Evolutionary conservation across 2,888 invertebrate genomes (phyloP).

Genomic region (Horisme vitalbata): DNA sequence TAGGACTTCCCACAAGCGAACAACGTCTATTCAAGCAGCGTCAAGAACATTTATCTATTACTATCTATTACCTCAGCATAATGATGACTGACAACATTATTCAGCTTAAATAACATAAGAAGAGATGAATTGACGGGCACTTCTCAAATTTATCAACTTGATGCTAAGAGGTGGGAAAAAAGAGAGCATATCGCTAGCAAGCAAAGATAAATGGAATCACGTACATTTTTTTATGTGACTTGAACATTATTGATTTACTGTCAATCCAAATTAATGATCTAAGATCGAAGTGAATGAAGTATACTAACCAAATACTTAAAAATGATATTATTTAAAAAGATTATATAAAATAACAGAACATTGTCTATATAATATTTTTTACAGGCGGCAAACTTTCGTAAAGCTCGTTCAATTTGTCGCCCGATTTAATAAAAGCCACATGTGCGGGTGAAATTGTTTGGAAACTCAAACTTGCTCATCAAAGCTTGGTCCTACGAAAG

Average conservation of each 20-base stretch:
- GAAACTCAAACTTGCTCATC: constrained; percentile 40
- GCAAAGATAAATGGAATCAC: not conserved
- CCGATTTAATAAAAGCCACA: constrained; percentile 54
- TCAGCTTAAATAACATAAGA: constrained; percentile 44
- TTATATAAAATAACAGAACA: constrained; percentile 36
- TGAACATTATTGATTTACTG: too few species aligned
- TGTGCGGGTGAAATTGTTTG: constrained; percentile 34
- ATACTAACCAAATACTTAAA: too few species aligned
- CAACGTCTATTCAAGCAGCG: constrained; percentile 9
- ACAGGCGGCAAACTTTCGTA: constrained; percentile 41
- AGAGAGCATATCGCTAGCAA: constrained; percentile 2
- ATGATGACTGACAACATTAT: constrained; percentile 48
- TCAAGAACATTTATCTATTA: constrained; percentile 34
- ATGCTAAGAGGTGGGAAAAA: constrained; percentile 30
- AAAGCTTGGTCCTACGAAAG: constrained; percentile 22
- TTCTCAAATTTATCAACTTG: constrained; percentile 48
- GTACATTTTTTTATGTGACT: not conserved
- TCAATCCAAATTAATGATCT: too few species aligned
- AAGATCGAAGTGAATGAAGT: too few species aligned
- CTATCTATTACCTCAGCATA: constrained; percentile 35
- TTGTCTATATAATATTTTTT: constrained; percentile 45
- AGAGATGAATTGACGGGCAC: constrained; percentile 45
- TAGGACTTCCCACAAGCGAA: constrained; percentile 7
- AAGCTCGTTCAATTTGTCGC: constrained; percentile 51
- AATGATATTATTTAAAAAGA: constrained; percentile 32